phyloP scores from a whole-genome alignment of 2,113 vertebrate species.

The Oryzias curvinotus region DNA sequence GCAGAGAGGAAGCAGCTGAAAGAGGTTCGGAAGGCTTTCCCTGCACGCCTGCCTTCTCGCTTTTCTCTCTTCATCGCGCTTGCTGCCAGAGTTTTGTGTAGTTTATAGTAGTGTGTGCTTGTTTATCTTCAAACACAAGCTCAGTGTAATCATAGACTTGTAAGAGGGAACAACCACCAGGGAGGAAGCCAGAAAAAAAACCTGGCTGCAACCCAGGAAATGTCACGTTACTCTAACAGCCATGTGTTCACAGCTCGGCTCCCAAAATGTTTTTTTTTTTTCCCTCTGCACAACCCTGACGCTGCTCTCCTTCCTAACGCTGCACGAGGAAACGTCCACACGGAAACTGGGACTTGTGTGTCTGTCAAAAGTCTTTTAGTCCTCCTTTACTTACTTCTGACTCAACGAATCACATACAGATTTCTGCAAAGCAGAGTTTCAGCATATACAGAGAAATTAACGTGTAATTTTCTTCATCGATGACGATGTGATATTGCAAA shows the following conservation, averaged over 20 bases:
- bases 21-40: conserved; percentile 40
- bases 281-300: conserved; percentile 5
- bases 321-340: conserved; percentile 3
- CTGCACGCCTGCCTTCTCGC: conserved; percentile 31
- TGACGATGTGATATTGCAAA: too few species aligned
- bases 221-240: conserved; percentile 57
- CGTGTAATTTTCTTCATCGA: too few species aligned
- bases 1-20: conserved; percentile 40
- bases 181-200: conserved; percentile 24
- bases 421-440: too few species aligned
- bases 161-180: conserved; percentile 30
- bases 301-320: conserved; percentile 29
- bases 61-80: conserved; percentile 27
- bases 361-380: conserved; percentile 8
- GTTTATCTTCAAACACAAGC: conserved; percentile 51
- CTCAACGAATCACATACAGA: too few species aligned
- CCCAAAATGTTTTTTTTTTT: conserved; percentile 41
- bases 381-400: too few species aligned
- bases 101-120: conserved; percentile 58
- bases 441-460: too few species aligned
- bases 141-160: conserved; percentile 42
- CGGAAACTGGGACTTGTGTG: conserved; percentile 6
- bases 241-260: conserved; percentile 51
- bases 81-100: conserved; percentile 57
- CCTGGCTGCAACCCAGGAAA: conserved; percentile 60